These are phyloP conservation scores for Hemichromis elongatus DNA, from an alignment of 2,113 vertebrate genomes.

Conservation along the genomic window DNA sequence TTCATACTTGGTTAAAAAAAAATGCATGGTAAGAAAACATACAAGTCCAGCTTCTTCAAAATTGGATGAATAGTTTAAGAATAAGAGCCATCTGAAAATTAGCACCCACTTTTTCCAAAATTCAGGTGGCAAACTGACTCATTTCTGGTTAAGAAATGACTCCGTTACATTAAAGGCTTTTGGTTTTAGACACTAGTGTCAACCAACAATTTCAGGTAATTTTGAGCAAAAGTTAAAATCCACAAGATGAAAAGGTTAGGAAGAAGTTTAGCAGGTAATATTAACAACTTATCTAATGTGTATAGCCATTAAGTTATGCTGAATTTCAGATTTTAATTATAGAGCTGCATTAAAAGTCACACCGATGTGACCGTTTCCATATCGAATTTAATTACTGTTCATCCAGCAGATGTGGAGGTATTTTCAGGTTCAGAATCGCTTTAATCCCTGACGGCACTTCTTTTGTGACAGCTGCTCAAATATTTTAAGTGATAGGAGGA, in stretches of 20 bases:
- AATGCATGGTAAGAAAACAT: neutral
- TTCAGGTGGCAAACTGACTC: neutral
- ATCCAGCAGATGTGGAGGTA: neutral
- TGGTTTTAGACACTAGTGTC: neutral
- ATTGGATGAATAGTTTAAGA: neutral
- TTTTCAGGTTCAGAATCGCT: neutral
- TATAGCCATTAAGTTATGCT: neutral
- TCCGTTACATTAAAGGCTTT: neutral
- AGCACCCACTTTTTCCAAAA: neutral
- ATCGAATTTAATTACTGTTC: neutral
- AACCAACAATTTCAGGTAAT: neutral
- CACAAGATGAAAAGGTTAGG: neutral
- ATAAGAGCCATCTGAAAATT: neutral
- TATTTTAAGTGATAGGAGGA: neutral
- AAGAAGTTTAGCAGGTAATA: neutral
- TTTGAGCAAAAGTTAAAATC: neutral
- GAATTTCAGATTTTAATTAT: neutral
- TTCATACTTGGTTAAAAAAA: neutral
- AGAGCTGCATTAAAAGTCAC: neutral
- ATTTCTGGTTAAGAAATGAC: neutral
- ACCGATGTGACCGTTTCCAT: neutral
- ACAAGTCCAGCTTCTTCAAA: neutral
- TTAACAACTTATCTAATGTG: accelerated
- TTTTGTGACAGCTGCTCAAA: neutral
- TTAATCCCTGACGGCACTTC: neutral